phyloP scores from a whole-genome alignment of 2,797 vertebrate species.

The Tenualosa thibaudeaui region DNA sequence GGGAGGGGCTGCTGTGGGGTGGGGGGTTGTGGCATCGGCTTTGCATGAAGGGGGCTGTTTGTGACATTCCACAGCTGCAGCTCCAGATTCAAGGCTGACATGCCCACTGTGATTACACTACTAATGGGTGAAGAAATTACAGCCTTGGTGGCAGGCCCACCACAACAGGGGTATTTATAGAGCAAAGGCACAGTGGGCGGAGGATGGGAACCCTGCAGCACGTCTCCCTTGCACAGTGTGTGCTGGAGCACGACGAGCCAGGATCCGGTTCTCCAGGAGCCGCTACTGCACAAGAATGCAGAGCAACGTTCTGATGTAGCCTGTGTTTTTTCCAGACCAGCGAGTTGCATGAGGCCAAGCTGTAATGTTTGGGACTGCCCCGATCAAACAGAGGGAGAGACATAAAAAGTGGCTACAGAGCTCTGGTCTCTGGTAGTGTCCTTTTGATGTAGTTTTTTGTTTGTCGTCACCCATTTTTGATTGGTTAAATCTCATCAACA shows the following conservation, averaged over 20 bases:
- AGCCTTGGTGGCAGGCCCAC: slow-evolving; percentile 60
- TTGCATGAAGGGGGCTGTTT: slow-evolving; percentile 33
- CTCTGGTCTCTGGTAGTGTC: not conserved
- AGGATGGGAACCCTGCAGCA: slow-evolving; percentile 19
- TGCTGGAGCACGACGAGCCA: not conserved
- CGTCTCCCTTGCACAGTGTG: not conserved
- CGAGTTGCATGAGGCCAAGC: not conserved
- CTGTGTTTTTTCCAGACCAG: slow-evolving; percentile 12
- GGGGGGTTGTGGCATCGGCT: slow-evolving; percentile 9
- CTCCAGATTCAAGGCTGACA: slow-evolving; percentile 56
- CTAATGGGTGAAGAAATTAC: slow-evolving; percentile 69
- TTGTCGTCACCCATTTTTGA: not conserved
- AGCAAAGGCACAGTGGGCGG: slow-evolving; percentile 41
- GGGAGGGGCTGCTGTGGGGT: not conserved
- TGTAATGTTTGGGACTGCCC: slow-evolving; percentile 14
- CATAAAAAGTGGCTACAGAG: not conserved
- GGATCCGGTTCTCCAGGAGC: not conserved
- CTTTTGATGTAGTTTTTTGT: slow-evolving; percentile 14
- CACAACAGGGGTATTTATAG: slow-evolving; percentile 63
- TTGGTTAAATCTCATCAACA: not conserved
- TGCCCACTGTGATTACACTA: slow-evolving; percentile 69
- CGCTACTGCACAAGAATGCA: not conserved
- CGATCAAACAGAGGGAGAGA: not conserved
- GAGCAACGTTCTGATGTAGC: not conserved
- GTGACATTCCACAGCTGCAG: slow-evolving; percentile 68